Conservation (phyloP, 2,888 invertebrate genomes). For the Andrena chrysosceles region DNA sequence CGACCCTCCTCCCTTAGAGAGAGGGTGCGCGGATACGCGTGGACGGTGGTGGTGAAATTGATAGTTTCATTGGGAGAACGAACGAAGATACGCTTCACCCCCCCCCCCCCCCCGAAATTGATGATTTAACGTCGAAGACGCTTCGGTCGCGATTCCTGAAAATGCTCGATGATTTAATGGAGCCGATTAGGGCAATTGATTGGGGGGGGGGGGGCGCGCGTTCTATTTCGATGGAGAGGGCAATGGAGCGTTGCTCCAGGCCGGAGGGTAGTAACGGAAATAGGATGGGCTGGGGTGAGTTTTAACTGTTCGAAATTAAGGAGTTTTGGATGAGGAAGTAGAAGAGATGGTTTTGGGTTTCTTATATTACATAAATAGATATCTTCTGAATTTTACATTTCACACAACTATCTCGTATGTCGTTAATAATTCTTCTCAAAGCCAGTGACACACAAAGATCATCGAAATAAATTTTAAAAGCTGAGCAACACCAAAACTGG, state of each 20-base stretch:
- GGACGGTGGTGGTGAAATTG: constrained; percentile 18
- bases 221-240: neutral
- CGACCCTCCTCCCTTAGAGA: neutral
- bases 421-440: too few relatives aligned
- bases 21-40: neutral
- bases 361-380: too few relatives aligned
- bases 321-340: too few relatives aligned
- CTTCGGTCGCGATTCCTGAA: constrained; percentile 2
- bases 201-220: neutral
- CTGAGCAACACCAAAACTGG: too few relatives aligned
- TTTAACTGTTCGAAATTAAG: too few relatives aligned
- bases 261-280: neutral
- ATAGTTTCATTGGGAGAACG: constrained; percentile 20
- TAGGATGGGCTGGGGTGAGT: too few relatives aligned
- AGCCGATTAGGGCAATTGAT: constrained; percentile 31
- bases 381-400: too few relatives aligned
- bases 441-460: too few relatives aligned
- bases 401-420: too few relatives aligned
- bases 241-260: neutral
- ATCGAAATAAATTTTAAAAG: too few relatives aligned
- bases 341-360: too few relatives aligned
- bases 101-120: constrained; percentile 31
- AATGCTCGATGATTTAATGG: constrained; percentile 34
- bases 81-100: neutral
- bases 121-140: constrained; percentile 32